Evolutionary conservation across 1,140 invertebrate genomes (phyloP).

Genomic region (Ridgeia piscesae): DNA sequence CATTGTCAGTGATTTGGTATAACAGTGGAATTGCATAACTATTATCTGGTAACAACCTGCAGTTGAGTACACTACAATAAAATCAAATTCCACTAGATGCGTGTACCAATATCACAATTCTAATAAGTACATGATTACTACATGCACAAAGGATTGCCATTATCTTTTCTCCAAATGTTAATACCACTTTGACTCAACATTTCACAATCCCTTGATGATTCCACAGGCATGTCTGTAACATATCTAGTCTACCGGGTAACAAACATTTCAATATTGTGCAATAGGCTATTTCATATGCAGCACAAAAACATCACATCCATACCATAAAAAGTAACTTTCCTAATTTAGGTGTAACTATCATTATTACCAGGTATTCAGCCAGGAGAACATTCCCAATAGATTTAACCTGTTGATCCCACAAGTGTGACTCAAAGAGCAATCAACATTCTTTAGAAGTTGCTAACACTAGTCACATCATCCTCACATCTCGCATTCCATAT

Average conservation of each 20-base stretch:
- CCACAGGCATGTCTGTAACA: neutral
- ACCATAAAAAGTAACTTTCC: neutral
- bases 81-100: no score
- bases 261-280: neutral
- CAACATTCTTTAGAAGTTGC: neutral
- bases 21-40: no score
- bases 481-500: neutral
- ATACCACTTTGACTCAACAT: no score
- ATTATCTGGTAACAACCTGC: no score
- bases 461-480: neutral
- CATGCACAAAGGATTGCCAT: no score
- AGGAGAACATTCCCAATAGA: neutral
- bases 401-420: neutral
- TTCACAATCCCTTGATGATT: neutral
- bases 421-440: neutral
- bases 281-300: neutral
- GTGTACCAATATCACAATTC: no score
- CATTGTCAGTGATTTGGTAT: neutral
- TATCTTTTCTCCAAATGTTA: no score
- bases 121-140: no score
- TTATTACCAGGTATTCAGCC: neutral
- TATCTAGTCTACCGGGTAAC: neutral
- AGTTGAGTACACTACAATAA: no score
- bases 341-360: neutral
- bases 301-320: neutral